Percentiles rank a stretch among this genome's conserved stretches.
Conservation (phyloP, 92 coral and sea anemone species). For the Phenganax marumi region DNA sequence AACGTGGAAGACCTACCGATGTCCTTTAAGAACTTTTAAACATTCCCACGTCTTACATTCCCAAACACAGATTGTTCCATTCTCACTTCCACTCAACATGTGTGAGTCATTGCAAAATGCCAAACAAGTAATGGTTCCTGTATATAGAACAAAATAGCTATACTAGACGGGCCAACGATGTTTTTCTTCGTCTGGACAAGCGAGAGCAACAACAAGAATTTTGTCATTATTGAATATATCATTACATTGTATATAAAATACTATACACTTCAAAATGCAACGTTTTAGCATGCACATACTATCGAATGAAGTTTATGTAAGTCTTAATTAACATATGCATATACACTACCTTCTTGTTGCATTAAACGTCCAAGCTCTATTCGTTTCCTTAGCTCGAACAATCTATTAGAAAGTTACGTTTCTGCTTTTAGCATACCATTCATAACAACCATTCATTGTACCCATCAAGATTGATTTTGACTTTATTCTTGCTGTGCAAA, state of each 20-base stretch:
- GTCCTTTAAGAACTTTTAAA: constrained; percentile 88
- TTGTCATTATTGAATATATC: not conserved
- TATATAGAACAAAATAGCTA: not conserved
- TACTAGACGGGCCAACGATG: not conserved
- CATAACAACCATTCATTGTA: too few relatives aligned
- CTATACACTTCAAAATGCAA: not conserved
- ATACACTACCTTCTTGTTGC: constrained; percentile 77
- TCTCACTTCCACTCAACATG: constrained; percentile 95
- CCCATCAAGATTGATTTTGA: too few relatives aligned
- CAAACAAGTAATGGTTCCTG: constrained; percentile 96
- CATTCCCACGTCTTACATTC: constrained; percentile 97
- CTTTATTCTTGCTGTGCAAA: too few relatives aligned
- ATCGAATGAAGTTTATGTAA: not conserved
- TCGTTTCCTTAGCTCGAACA: constrained; percentile 75
- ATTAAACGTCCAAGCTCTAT: constrained; percentile 81
- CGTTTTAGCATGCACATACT: not conserved
- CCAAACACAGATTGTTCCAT: constrained; percentile 94
- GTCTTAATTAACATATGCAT: not conserved
- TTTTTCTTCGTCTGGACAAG: not conserved
- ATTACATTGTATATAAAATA: not conserved
- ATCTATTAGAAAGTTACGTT: constrained; percentile 47
- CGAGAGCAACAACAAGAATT: not conserved
- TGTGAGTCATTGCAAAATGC: constrained; percentile 76
- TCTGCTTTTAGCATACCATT: too few relatives aligned
- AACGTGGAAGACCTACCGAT: constrained; percentile 63